Conservation (phyloP, 2,888 invertebrate species). For the Clepsis dumicolana region DNA sequence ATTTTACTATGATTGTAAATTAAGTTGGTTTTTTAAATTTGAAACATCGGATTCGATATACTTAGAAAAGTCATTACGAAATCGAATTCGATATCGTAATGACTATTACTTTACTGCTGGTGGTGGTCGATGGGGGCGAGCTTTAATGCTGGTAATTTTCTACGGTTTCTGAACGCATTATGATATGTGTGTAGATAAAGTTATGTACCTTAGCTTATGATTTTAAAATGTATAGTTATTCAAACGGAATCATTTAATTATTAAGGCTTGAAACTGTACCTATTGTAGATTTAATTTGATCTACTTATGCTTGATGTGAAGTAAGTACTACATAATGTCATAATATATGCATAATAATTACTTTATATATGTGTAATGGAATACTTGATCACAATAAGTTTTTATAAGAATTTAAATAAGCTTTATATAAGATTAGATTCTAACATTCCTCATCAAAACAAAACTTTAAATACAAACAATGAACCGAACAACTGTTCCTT, state of each 20-base stretch:
- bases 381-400: constrained; percentile 25
- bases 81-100: no score
- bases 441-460: constrained; percentile 18
- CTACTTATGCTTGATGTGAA: constrained; percentile 15
- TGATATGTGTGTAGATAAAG: no score
- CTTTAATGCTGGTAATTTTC: no score
- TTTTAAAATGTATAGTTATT: not conserved
- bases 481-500: not conserved
- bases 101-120: no score
- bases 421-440: constrained; percentile 15
- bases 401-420: constrained; percentile 6
- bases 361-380: not conserved
- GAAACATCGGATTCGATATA: no score
- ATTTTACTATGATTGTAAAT: no score
- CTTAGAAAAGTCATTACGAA: no score
- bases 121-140: no score
- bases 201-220: not conserved
- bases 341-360: constrained; percentile 6
- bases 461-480: constrained; percentile 9
- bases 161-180: no score
- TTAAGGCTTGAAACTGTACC: not conserved
- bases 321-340: constrained; percentile 5
- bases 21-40: no score
- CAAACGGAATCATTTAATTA: not conserved
- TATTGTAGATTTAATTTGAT: not conserved